These are phyloP conservation scores for Lepidurus couesii DNA, from an alignment of 1,140 invertebrate species.

Conservation along the genomic window DNA sequence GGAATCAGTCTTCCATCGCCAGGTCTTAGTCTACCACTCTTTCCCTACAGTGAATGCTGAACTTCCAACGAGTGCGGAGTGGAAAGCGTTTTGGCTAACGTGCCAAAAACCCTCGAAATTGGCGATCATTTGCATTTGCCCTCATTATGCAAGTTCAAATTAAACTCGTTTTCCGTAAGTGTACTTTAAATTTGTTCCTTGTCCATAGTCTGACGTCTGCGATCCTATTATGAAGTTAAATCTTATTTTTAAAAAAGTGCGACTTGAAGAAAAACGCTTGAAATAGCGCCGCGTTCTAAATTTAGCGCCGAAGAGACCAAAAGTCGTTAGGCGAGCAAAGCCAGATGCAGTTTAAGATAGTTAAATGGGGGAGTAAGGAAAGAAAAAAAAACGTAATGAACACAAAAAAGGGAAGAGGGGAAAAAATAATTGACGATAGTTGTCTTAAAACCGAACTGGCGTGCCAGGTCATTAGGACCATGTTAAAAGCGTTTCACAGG, in stretches of 20 bases:
- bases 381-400: not conserved
- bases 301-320: not conserved
- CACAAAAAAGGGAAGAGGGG: not conserved
- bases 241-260: not conserved
- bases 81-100: not conserved
- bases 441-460: not conserved
- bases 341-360: conserved; percentile 22
- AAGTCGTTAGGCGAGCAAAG: not conserved
- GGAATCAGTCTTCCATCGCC: conserved; percentile 6
- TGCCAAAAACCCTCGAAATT: not conserved
- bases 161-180: not conserved
- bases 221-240: not conserved
- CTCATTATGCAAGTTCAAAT: not conserved
- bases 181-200: not conserved
- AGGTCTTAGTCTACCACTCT: not conserved
- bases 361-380: not conserved
- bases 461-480: conserved; percentile 8
- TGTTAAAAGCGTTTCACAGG: not conserved
- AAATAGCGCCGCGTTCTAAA: not conserved
- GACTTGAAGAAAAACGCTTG: not conserved
- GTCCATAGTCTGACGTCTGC: not conserved
- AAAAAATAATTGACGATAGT: conserved; percentile 5
- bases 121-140: not conserved
- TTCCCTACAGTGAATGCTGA: not conserved
- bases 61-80: not conserved